These are phyloP conservation scores for Esox masquinongy DNA, from an alignment of 2,797 vertebrate genomes.

Conservation along the genomic window DNA sequence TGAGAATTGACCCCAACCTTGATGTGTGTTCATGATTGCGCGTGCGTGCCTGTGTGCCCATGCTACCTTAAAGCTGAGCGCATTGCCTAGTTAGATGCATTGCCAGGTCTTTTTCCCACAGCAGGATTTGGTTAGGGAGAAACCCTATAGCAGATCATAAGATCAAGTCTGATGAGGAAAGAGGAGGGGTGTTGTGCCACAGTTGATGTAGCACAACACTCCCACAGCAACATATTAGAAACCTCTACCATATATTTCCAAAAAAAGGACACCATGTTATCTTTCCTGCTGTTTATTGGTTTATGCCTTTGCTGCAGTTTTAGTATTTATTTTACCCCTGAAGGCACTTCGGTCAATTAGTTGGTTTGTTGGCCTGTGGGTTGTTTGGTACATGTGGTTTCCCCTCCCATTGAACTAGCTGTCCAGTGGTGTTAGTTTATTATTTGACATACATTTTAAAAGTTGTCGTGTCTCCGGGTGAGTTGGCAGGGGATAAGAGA, in stretches of 20 bases:
- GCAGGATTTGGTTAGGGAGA: conserved; percentile 51
- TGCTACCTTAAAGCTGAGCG: conserved; percentile 30
- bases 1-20: no score
- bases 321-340: conserved; percentile 18
- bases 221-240: neutral
- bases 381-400: conserved; percentile 24
- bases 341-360: conserved; percentile 22
- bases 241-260: conserved; percentile 15
- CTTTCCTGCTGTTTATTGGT: conserved; percentile 10
- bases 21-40: conserved; percentile 5
- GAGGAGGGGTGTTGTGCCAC: conserved; percentile 67
- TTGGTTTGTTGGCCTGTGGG: conserved; percentile 44
- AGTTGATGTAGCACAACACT: conserved; percentile 54
- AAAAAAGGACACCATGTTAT: conserved; percentile 12
- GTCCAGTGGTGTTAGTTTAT: conserved; percentile 1
- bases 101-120: conserved; percentile 58
- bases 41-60: conserved; percentile 19
- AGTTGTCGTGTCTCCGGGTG: conserved; percentile 20
- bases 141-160: conserved; percentile 44
- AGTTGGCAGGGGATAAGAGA: conserved; percentile 3
- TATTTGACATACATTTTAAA: neutral
- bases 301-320: conserved; percentile 10
- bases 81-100: conserved; percentile 44
- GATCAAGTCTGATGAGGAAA: conserved; percentile 34
- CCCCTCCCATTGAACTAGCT: conserved; percentile 9